Evolutionary conservation across 2,888 invertebrate genomes (phyloP).

Genomic region (Ryuthela nishihirai): DNA sequence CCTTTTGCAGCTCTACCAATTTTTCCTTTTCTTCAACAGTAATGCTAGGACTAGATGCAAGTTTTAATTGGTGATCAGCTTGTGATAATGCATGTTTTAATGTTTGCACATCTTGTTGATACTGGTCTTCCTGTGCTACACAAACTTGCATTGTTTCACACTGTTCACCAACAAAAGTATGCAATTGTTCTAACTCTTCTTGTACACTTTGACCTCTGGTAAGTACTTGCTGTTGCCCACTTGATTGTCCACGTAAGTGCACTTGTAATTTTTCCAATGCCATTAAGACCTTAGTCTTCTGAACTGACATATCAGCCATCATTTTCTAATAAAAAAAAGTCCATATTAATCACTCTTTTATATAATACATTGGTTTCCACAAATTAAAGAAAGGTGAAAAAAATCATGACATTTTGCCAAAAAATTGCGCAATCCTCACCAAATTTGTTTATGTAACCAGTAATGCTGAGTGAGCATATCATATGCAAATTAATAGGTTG

Average conservation of each 20-base stretch:
- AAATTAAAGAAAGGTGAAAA: too few relatives aligned
- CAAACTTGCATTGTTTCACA: slow-evolving; percentile 67
- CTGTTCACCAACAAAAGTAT: slow-evolving; percentile 61
- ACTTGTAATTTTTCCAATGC: slow-evolving; percentile 87
- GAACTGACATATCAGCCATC: slow-evolving; percentile 78
- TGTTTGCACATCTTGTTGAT: slow-evolving; percentile 80
- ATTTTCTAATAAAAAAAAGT: slow-evolving; percentile 65
- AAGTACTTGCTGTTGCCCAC: slow-evolving; percentile 67
- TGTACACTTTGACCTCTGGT: slow-evolving; percentile 67
- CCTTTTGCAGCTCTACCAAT: slow-evolving; percentile 24
- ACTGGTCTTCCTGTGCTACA: slow-evolving; percentile 78
- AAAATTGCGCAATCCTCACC: too few relatives aligned
- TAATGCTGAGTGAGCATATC: too few relatives aligned
- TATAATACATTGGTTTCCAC: too few relatives aligned
- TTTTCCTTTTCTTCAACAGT: slow-evolving; percentile 33
- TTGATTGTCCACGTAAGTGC: slow-evolving; percentile 75
- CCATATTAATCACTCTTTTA: too few relatives aligned
- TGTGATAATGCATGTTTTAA: slow-evolving; percentile 77
- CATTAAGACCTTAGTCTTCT: slow-evolving; percentile 81
- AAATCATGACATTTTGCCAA: too few relatives aligned
- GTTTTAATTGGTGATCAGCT: slow-evolving; percentile 79
- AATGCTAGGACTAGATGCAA: slow-evolving; percentile 34
- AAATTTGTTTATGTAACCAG: too few relatives aligned
- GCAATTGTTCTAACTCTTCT: slow-evolving; percentile 64
- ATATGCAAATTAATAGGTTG: too few relatives aligned